These are phyloP conservation scores for Clamator glandarius DNA, from an alignment of 2,797 vertebrate genomes.

Conservation along the genomic window DNA sequence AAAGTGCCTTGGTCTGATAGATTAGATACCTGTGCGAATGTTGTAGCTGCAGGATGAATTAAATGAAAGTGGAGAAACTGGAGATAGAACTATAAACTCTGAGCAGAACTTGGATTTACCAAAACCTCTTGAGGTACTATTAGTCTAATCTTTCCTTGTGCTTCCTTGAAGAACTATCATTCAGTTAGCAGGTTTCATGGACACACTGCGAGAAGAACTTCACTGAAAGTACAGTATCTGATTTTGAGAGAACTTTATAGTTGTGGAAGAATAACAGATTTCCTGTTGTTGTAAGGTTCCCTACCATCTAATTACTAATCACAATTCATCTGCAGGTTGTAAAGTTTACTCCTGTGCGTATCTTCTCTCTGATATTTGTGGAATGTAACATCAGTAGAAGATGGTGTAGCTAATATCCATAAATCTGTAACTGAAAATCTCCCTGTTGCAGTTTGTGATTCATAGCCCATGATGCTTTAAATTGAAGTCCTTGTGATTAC, in stretches of 20 bases:
- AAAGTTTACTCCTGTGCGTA: not conserved
- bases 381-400: constrained; percentile 21
- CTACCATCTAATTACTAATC: not conserved
- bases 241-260: not conserved
- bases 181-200: not conserved
- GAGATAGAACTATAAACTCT: not conserved
- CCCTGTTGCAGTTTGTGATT: constrained; percentile 12
- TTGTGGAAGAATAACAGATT: not conserved
- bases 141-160: not conserved
- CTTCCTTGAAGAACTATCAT: not conserved
- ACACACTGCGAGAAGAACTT: not conserved
- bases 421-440: constrained; percentile 18
- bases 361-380: not conserved
- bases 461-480: not conserved
- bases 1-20: not conserved
- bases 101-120: not conserved
- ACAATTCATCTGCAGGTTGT: constrained; percentile 5
- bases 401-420: not conserved
- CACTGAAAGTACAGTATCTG: not conserved
- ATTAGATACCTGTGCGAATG: not conserved
- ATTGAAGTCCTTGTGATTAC: not conserved
- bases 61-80: not conserved
- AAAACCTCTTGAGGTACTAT: not conserved
- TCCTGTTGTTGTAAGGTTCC: not conserved
- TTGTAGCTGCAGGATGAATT: not conserved